These are phyloP conservation scores for Corella eumyota DNA, from an alignment of 23 tunicate genomes.

Conservation along the genomic window DNA sequence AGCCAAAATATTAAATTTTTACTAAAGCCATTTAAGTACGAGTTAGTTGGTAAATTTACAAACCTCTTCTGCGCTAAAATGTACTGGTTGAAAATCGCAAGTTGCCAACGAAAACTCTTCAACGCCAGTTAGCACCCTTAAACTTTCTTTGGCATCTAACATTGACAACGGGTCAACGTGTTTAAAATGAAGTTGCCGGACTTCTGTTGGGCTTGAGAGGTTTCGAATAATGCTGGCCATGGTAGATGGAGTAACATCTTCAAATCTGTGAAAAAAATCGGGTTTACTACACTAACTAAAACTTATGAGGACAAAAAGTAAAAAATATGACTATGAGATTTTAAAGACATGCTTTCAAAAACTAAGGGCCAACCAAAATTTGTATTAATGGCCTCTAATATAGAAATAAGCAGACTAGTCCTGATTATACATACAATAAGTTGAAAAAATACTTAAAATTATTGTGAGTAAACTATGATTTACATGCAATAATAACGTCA, in stretches of 20 bases:
- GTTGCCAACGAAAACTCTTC: conserved; percentile 18
- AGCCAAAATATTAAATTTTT: not conserved
- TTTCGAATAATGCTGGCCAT: conserved; percentile 5
- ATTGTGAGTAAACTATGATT: too few species aligned
- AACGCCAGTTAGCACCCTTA: conserved; percentile 8
- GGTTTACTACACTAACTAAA: not conserved
- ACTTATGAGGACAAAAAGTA: not conserved
- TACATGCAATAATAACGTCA: too few species aligned
- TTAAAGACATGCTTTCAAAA: not conserved
- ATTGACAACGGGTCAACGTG: conserved; percentile 8
- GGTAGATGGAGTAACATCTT: conserved; percentile 9
- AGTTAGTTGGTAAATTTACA: not conserved
- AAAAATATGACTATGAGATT: not conserved
- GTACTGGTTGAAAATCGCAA: conserved; percentile 7
- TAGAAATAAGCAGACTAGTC: too few species aligned
- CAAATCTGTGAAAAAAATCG: conserved; percentile 12
- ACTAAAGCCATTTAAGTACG: not conserved
- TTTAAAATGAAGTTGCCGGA: conserved; percentile 17
- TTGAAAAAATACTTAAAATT: too few species aligned
- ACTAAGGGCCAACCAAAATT: not conserved
- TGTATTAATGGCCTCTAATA: too few species aligned
- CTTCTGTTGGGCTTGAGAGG: conserved; percentile 3
- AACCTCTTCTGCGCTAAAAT: conserved; percentile 14
- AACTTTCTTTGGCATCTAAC: conserved; percentile 1
- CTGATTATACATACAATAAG: too few species aligned